Evolutionary conservation across 1,140 invertebrate genomes (phyloP).

Genomic region (Drosophila repletoides): DNA sequence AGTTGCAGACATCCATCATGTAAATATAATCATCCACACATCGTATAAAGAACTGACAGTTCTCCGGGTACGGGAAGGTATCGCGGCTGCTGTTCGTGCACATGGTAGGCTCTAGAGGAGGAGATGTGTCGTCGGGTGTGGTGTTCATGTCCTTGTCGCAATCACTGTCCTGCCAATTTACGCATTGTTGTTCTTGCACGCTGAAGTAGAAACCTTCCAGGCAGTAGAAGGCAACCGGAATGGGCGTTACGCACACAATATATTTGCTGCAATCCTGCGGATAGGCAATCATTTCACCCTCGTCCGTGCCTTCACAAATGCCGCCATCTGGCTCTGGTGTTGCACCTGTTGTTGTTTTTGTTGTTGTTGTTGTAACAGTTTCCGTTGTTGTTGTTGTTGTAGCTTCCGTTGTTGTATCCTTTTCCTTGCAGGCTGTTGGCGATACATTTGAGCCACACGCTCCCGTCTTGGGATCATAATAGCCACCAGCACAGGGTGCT

Average conservation of each 20-base stretch:
- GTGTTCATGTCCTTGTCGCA: conserved; percentile 50
- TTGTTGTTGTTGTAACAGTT: conserved; percentile 18
- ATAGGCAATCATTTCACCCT: conserved; percentile 61
- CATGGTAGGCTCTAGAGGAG: conserved; percentile 40
- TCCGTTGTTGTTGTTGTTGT: conserved; percentile 38
- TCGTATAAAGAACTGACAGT: conserved; percentile 66
- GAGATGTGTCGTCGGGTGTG: conserved; percentile 36
- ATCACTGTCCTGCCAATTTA: conserved; percentile 55
- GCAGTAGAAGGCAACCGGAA: conserved; percentile 68
- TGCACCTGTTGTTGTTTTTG: conserved; percentile 12
- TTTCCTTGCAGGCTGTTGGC: conserved; percentile 54
- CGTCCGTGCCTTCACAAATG: conserved; percentile 43
- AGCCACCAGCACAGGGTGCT: conserved; percentile 45
- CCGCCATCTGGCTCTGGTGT: conserved; percentile 12
- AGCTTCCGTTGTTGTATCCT: conserved; percentile 9
- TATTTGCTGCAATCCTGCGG: conserved; percentile 69
- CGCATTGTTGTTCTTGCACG: conserved; percentile 35
- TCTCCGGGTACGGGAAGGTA: conserved; percentile 60
- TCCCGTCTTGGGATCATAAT: conserved; percentile 52
- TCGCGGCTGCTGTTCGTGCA: conserved; percentile 56
- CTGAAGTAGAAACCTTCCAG: conserved; percentile 52
- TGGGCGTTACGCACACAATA: conserved; percentile 66
- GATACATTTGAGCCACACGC: conserved; percentile 55
- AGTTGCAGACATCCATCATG: conserved; percentile 71
- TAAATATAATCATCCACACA: conserved; percentile 64